These are phyloP conservation scores for Anagyrus pseudococci DNA, from an alignment of 2,888 invertebrate genomes.

Conservation along the genomic window DNA sequence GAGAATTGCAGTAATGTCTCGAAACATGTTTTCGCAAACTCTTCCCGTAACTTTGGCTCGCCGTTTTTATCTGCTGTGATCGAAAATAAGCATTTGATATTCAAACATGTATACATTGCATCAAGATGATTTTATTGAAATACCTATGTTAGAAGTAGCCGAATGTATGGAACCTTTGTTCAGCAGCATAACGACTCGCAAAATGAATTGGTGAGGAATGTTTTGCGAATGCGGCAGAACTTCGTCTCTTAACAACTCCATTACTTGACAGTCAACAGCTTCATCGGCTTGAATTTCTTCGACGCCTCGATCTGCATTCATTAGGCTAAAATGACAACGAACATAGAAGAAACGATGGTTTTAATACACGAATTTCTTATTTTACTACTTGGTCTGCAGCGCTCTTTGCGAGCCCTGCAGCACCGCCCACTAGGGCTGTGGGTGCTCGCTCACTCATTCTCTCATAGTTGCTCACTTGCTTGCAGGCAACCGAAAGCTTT, in stretches of 20 bases:
- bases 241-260: slow-evolving; percentile 81
- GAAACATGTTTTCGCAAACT: slow-evolving; percentile 95
- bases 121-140: background rate
- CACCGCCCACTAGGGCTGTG: too few species aligned
- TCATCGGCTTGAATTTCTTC: slow-evolving; percentile 72
- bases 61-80: slow-evolving; percentile 50
- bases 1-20: slow-evolving; percentile 96
- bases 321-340: slow-evolving; percentile 54
- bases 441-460: too few species aligned
- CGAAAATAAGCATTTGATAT: background rate
- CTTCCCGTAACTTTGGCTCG: slow-evolving; percentile 79
- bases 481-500: background rate
- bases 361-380: too few species aligned
- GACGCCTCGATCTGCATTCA: slow-evolving; percentile 64
- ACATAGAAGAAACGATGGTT: too few species aligned
- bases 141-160: slow-evolving; percentile 69
- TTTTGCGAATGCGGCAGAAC: slow-evolving; percentile 80
- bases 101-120: too few species aligned
- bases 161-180: slow-evolving; percentile 88
- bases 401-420: too few species aligned
- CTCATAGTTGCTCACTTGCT: too few species aligned
- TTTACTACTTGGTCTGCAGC: too few species aligned
- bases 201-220: slow-evolving; percentile 82
- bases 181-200: slow-evolving; percentile 81
- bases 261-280: slow-evolving; percentile 82